Base-by-base conservation (phyloP, 2,113 vertebrate genomes). In the Lates calcarifer region DNA sequence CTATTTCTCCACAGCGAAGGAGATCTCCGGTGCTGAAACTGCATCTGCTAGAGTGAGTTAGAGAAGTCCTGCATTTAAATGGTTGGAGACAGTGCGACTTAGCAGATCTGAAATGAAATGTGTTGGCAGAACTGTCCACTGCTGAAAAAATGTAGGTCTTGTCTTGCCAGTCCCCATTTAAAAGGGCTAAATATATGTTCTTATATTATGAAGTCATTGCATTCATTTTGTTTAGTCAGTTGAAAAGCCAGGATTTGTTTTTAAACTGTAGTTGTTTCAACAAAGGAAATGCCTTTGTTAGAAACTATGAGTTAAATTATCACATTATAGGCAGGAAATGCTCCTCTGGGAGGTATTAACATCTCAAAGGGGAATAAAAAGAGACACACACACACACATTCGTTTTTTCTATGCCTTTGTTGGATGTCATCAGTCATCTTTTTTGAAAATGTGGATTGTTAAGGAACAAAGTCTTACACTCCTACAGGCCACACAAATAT, bases 21-120 rank as follows among this genome's bases (percentile, higher is more conserved):
- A 70, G 63, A 64, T 87, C 57, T 78, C 72, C 65, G 31, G 55
- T 67, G 65, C 88, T 83, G 61, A 91, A 89, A 82, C 62, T 10
- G 22, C 76, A 79, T 53, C 37, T 22, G 51, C 57, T 35, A 33
- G 35, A 84, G 29, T 49, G 43, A 69, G 67, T 31, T 65, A 53
- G 47, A 63, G 43, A 72, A 79, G 55, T 33, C 49, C 73, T 64
- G 47, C 41, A 14, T 73, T 86, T 43, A 65, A 86, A 73, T 84
- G 31, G 24, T 51, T 77, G 57, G 45, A 64, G 78, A 77, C 63
- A 56, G 51, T 12, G 24, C 1, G 10, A 26, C 43, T 85, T 55
- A 60, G 60, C 57, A 45, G 28, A 55, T 55, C 68, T 81, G 35
- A 84, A 77, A 74, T 60, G 9, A 56, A 82, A 82, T 53, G 76